Evolutionary conservation across 2,113 vertebrate species (phyloP).

Genomic region (Sceloporus tristichus): DNA sequence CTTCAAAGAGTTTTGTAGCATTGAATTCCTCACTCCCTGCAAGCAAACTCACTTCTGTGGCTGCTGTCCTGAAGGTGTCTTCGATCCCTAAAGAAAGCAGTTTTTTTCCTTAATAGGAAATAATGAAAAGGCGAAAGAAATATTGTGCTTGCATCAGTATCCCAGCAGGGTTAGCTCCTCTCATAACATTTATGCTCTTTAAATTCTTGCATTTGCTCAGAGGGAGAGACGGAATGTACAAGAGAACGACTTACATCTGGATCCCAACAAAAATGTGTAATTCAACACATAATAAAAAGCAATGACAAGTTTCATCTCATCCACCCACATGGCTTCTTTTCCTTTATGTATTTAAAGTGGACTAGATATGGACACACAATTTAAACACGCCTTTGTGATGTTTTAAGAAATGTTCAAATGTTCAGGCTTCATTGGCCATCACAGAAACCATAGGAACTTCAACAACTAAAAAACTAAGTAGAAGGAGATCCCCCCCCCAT

Average conservation of each 20-base stretch:
- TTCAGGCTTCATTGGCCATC: neutral
- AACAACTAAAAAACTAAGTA: neutral
- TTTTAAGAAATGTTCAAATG: neutral
- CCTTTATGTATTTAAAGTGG: neutral
- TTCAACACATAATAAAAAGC: neutral
- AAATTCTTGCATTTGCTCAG: neutral
- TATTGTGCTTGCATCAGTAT: conserved; percentile 48
- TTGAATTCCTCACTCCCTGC: conserved; percentile 96
- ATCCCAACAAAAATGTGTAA: neutral
- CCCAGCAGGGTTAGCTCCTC: conserved; percentile 13
- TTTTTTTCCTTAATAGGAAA: neutral
- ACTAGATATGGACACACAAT: neutral
- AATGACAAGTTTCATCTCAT: neutral
- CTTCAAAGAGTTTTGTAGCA: conserved; percentile 95
- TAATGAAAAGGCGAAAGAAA: conserved; percentile 51
- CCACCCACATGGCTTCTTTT: no score
- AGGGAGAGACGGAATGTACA: neutral
- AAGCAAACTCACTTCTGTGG: conserved; percentile 94
- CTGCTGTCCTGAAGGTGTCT: conserved; percentile 95
- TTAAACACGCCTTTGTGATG: neutral
- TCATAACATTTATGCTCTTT: neutral
- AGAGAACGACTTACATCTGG: neutral
- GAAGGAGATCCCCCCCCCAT: neutral
- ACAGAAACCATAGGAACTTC: neutral
- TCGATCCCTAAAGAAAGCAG: conserved; percentile 87